Evolutionary conservation across 2,888 invertebrate species (phyloP).

Genomic region (Phaedon cochleariae): DNA sequence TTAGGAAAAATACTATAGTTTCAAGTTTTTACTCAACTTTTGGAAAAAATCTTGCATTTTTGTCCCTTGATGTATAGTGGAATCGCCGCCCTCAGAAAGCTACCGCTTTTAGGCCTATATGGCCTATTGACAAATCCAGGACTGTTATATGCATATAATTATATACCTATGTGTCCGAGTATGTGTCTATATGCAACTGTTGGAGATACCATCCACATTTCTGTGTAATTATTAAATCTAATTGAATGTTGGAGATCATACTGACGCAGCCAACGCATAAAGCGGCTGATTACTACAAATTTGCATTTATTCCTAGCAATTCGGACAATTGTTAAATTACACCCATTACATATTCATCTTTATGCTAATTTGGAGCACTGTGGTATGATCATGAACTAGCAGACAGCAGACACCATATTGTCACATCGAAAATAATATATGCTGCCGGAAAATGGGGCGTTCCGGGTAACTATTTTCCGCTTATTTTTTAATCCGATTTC

Average conservation of each 20-base stretch:
- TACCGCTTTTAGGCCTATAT: no score
- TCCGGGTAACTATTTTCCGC: not conserved
- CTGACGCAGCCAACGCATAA: conserved; percentile 7
- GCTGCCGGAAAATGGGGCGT: not conserved
- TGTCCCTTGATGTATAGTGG: no score
- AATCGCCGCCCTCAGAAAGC: no score
- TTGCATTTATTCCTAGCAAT: conserved; percentile 33
- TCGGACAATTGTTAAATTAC: conserved; percentile 35
- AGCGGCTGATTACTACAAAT: conserved; percentile 16
- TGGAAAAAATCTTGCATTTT: no score
- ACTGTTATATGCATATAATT: no score
- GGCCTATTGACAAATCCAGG: no score
- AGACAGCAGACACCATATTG: not conserved
- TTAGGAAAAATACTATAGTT: no score
- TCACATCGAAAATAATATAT: not conserved
- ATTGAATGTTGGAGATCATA: not conserved
- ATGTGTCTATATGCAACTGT: no score
- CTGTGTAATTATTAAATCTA: not conserved
- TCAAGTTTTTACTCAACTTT: no score
- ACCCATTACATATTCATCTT: conserved; percentile 32
- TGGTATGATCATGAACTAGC: not conserved
- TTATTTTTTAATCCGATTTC: not conserved
- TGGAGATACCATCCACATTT: not conserved
- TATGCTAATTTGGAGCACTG: conserved; percentile 26
- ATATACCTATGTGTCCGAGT: no score